Evolutionary conservation across 2,797 vertebrate genomes (phyloP).

Genomic region (Lindbergichthys nudifrons): DNA sequence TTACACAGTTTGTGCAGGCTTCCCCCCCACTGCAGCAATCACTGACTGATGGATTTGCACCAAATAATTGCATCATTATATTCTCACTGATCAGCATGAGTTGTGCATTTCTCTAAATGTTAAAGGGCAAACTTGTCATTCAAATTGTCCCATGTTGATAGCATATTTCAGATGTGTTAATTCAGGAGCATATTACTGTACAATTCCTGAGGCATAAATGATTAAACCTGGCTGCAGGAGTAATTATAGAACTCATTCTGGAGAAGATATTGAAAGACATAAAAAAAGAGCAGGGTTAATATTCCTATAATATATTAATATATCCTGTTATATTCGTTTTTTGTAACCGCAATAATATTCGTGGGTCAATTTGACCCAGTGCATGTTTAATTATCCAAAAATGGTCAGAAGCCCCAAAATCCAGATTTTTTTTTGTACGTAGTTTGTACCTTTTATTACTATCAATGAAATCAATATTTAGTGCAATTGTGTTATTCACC

Average conservation of each 20-base stretch:
- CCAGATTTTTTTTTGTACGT: too few relatives aligned
- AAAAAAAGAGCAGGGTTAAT: not conserved
- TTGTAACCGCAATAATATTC: too few relatives aligned
- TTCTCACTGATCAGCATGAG: constrained; percentile 15
- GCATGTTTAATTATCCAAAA: too few relatives aligned
- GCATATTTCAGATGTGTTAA: too few relatives aligned
- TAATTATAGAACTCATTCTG: not conserved
- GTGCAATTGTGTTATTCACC: too few relatives aligned
- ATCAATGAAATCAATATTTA: too few relatives aligned
- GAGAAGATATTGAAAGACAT: not conserved
- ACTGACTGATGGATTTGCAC: not conserved
- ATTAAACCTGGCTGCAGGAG: constrained; percentile 10
- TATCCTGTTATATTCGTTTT: too few relatives aligned
- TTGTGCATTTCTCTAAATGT: not conserved
- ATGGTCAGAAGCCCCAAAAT: too few relatives aligned
- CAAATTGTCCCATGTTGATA: constrained; percentile 5
- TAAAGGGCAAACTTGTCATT: constrained; percentile 7
- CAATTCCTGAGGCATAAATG: not conserved
- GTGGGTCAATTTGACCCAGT: too few relatives aligned
- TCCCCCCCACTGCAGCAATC: constrained; percentile 8
- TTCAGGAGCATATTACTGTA: not conserved
- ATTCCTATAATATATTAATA: too few relatives aligned
- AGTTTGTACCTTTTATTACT: too few relatives aligned
- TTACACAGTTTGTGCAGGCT: not conserved
- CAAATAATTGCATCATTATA: constrained; percentile 16